Evolutionary conservation across 1,140 invertebrate species (phyloP).

Genomic region (Teleopsis dalmanni): DNA sequence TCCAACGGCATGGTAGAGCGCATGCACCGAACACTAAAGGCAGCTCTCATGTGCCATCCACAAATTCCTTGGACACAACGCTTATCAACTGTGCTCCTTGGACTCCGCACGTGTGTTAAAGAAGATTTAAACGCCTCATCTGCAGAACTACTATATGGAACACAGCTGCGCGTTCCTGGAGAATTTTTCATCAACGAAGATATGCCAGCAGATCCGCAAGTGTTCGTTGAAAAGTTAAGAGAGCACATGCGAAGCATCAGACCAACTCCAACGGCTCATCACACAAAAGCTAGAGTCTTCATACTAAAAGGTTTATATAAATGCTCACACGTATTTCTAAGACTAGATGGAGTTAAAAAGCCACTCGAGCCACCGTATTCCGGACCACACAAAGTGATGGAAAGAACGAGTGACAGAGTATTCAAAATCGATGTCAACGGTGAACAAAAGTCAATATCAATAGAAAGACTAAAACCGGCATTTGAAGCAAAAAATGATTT

Average conservation of each 20-base stretch:
- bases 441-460: too few species aligned
- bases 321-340: conserved; percentile 1
- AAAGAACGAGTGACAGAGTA: neutral
- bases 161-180: too few species aligned
- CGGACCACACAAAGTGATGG: neutral
- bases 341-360: neutral
- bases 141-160: too few species aligned
- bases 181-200: too few species aligned
- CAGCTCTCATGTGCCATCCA: too few species aligned
- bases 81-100: too few species aligned
- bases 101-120: too few species aligned
- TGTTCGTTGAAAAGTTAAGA: too few species aligned
- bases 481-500: too few species aligned
- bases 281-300: neutral
- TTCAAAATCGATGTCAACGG: neutral
- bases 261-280: neutral
- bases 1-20: conserved; percentile 36
- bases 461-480: too few species aligned
- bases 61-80: too few species aligned
- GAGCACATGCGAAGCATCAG: neutral
- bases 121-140: too few species aligned
- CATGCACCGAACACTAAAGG: conserved; percentile 29
- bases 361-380: neutral
- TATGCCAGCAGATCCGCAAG: neutral
- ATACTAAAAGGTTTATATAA: neutral